phyloP scores from a whole-genome alignment of 2,113 vertebrate genomes.

The Bagarius yarrelli region DNA sequence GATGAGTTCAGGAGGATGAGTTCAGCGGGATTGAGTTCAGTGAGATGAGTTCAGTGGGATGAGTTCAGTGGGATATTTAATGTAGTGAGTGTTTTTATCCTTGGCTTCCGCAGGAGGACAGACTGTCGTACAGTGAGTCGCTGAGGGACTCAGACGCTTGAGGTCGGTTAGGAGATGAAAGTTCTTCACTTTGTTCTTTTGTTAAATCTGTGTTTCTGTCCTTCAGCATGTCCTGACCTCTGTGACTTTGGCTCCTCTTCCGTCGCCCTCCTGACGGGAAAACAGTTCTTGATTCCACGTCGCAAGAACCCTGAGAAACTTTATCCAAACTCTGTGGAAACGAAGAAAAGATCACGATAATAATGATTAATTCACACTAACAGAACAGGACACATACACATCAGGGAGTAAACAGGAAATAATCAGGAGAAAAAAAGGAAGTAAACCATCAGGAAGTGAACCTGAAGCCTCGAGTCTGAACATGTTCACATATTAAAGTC shows the following conservation, averaged over 20 bases:
- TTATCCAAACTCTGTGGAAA: slow-evolving; percentile 5
- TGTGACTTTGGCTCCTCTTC: slow-evolving; percentile 75
- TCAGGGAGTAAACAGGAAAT: not conserved
- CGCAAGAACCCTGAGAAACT: slow-evolving; percentile 25
- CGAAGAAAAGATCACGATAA: not conserved
- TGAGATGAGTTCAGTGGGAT: not conserved
- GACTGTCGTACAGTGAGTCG: slow-evolving; percentile 91
- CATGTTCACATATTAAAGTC: not conserved
- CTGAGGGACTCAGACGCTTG: slow-evolving; percentile 86
- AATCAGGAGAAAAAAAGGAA: not conserved
- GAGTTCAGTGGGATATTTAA: not conserved
- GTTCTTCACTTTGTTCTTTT: slow-evolving; percentile 76
- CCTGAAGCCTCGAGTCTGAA: not conserved
- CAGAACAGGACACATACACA: not conserved
- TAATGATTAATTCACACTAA: not conserved
- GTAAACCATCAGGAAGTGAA: not conserved
- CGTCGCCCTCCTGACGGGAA: slow-evolving; percentile 50
- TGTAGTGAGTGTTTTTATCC: slow-evolving; percentile 70
- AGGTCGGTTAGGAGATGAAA: slow-evolving; percentile 79
- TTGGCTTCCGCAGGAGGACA: slow-evolving; percentile 93
- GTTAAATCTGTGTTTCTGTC: slow-evolving; percentile 78
- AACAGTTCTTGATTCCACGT: slow-evolving; percentile 64
- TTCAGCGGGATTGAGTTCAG: not conserved
- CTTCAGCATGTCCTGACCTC: slow-evolving; percentile 82
- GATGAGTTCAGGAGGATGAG: no score